phyloP scores from a whole-genome alignment of 2,888 invertebrate species.

The Melinaea menophilus region DNA sequence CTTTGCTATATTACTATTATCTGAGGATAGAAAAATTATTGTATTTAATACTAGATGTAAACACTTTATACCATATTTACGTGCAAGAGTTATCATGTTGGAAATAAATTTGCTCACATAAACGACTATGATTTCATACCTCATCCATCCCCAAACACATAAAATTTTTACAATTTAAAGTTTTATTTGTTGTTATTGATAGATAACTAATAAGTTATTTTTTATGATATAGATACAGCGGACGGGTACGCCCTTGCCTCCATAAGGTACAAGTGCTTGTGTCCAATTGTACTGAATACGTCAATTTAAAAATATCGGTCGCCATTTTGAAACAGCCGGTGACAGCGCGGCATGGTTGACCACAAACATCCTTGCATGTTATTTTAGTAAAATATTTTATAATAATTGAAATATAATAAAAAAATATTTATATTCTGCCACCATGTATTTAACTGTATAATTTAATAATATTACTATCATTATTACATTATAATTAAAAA shows the following conservation, averaged over 20 bases:
- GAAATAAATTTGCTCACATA: constrained; percentile 47
- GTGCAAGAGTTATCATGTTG: constrained; percentile 52
- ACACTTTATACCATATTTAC: constrained; percentile 37
- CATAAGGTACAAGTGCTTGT: constrained; percentile 32
- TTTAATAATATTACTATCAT: too few species aligned
- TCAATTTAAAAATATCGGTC: not conserved
- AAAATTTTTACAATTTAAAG: not conserved
- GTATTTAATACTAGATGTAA: constrained; percentile 9
- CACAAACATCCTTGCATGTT: constrained; percentile 1
- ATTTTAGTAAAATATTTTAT: too few species aligned
- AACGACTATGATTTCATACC: constrained; percentile 21
- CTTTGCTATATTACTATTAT: too few species aligned
- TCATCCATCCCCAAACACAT: constrained; percentile 7
- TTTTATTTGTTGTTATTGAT: constrained; percentile 11
- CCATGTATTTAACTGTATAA: too few species aligned
- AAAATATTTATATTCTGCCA: too few species aligned
- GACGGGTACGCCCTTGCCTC: constrained; percentile 51
- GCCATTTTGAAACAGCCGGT: constrained; percentile 2
- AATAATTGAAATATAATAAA: too few species aligned
- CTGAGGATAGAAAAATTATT: not conserved
- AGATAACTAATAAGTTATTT: constrained; percentile 33
- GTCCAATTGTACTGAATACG: constrained; percentile 6
- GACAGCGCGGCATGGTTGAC: not conserved
- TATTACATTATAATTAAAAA: too few species aligned
- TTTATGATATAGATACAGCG: constrained; percentile 52